Conservation (phyloP, 2,888 invertebrate genomes). For the Theretra japonica region DNA sequence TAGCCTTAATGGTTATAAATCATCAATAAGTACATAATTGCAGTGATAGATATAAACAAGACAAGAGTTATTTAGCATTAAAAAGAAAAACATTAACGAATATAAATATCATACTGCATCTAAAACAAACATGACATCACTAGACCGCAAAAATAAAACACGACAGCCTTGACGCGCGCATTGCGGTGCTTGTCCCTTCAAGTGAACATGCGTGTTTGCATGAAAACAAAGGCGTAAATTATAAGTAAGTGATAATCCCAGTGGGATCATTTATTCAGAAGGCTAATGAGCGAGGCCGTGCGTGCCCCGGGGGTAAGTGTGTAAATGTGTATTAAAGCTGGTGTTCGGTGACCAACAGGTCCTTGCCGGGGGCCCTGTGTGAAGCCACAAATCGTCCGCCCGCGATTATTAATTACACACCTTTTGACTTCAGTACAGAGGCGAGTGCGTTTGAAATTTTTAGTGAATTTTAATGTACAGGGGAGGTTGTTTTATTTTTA, state of each 20-base stretch:
- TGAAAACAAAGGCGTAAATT: slow-evolving; percentile 19
- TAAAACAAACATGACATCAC: background rate
- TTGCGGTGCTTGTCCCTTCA: background rate
- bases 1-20: too few relatives aligned
- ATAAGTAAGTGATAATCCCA: slow-evolving; percentile 35
- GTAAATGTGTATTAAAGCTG: slow-evolving; percentile 37
- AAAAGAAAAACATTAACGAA: background rate
- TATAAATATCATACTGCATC: background rate
- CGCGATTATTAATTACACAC: slow-evolving; percentile 56
- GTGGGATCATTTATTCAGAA: slow-evolving; percentile 40
- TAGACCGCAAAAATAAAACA: slow-evolving; percentile 18
- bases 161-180: slow-evolving; percentile 5
- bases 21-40: too few relatives aligned
- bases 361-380: slow-evolving; percentile 41
- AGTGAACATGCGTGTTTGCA: slow-evolving; percentile 14
- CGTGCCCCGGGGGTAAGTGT: slow-evolving; percentile 23
- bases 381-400: slow-evolving; percentile 58
- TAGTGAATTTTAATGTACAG: background rate
- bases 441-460: slow-evolving; percentile 3
- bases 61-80: background rate
- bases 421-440: slow-evolving; percentile 41
- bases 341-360: slow-evolving; percentile 53
- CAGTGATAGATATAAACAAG: too few relatives aligned
- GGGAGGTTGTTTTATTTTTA: background rate
- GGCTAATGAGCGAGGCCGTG: slow-evolving; percentile 34